A percentile compares a stretch with the other conserved stretches of the same genome.
Conservation (phyloP, 1,140 invertebrate species). For the Macrobrachium nipponense region DNA sequence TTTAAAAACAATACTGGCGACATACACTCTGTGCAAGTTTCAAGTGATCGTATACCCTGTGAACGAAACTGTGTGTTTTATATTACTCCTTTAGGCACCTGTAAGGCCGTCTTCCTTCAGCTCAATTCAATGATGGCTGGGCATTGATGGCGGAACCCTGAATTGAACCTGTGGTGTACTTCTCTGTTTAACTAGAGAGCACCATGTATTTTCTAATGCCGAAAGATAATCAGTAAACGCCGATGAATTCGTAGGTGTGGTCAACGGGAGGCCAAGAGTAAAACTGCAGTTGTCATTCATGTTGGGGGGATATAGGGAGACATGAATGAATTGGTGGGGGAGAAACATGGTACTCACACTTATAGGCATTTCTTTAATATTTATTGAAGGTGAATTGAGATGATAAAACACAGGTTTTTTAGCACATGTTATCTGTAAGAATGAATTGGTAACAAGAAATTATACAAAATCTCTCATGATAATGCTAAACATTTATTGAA, state of each 20-base stretch:
- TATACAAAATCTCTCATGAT: not conserved
- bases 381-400: not conserved
- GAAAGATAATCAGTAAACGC: not conserved
- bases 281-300: constrained; percentile 60
- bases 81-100: constrained; percentile 51
- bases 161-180: constrained; percentile 32
- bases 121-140: constrained; percentile 59
- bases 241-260: constrained; percentile 31
- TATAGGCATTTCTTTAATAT: constrained; percentile 1
- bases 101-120: constrained; percentile 52
- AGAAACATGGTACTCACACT: constrained; percentile 39
- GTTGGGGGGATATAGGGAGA: constrained; percentile 47
- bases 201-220: not conserved
- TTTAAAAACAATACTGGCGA: no score
- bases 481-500: constrained; percentile 27
- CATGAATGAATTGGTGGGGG: constrained; percentile 55
- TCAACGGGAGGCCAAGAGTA: constrained; percentile 26
- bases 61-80: constrained; percentile 33
- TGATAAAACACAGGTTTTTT: not conserved
- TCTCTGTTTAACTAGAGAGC: constrained; percentile 28
- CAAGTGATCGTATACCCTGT: not conserved
- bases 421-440: not conserved
- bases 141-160: constrained; percentile 48
- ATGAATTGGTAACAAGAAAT: no score
- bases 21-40: no score